A percentile compares a stretch with the other conserved stretches of the same genome.
These are phyloP conservation scores for Corythornis cristatus DNA, from an alignment of 2,113 vertebrate genomes.

Conservation along the genomic window DNA sequence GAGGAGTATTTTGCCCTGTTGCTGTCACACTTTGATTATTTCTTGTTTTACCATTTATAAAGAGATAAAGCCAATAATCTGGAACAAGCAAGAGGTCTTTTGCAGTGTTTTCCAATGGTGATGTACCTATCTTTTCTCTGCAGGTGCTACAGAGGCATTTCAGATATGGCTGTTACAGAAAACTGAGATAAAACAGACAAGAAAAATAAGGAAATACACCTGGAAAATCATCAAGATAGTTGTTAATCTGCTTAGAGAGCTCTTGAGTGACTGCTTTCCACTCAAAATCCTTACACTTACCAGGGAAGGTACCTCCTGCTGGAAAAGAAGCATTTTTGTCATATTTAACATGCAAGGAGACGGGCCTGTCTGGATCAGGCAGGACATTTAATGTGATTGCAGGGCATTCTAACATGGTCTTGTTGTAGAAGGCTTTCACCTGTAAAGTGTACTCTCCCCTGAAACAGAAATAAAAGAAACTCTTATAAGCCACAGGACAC, in stretches of 20 bases:
- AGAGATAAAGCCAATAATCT: background rate
- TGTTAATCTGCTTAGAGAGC: background rate
- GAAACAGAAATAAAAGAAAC: background rate
- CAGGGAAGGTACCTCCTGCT: conserved; percentile 86
- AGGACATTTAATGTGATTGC: conserved; percentile 83
- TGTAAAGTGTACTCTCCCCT: conserved; percentile 86
- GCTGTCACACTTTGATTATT: background rate
- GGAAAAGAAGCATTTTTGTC: conserved; percentile 72
- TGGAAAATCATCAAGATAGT: background rate
- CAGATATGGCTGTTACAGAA: background rate
- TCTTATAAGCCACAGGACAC: background rate
- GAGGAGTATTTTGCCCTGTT: background rate
- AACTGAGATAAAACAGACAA: background rate
- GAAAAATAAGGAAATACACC: background rate
- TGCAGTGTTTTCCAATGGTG: background rate
- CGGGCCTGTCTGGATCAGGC: conserved; percentile 87
- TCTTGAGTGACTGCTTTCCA: background rate
- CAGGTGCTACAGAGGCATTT: background rate
- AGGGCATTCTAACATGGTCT: conserved; percentile 76
- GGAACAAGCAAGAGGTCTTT: background rate
- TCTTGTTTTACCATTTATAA: background rate
- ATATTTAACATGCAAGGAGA: conserved; percentile 81
- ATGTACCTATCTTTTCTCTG: background rate
- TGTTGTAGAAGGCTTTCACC: conserved; percentile 77
- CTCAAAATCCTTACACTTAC: conserved; percentile 71